Conservation (phyloP, 2,888 invertebrate genomes). For the Chrysolina oricalcia region DNA sequence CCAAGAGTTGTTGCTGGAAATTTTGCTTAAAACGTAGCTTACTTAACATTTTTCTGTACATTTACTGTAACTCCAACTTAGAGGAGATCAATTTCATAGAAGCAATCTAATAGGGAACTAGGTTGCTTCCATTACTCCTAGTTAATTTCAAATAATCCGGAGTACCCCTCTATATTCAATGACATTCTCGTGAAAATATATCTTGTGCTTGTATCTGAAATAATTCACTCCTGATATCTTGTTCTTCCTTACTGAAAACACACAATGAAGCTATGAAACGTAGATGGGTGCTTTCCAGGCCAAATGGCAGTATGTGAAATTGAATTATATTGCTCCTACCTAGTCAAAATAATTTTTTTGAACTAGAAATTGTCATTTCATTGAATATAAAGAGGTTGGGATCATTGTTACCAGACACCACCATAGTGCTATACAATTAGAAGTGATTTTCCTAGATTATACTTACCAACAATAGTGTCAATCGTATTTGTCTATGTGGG, state of each 20-base stretch:
- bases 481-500: conserved; percentile 68
- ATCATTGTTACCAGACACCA: conserved; percentile 29
- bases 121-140: conserved; percentile 9
- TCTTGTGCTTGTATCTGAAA: no score
- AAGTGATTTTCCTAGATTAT: conserved; percentile 58
- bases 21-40: conserved; percentile 52
- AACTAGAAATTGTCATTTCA: no score
- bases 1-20: conserved; percentile 48
- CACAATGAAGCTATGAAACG: background rate
- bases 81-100: conserved; percentile 15
- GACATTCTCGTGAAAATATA: background rate
- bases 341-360: no score
- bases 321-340: background rate
- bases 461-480: conserved; percentile 58
- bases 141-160: background rate
- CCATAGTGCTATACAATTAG: conserved; percentile 59
- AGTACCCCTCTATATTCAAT: background rate
- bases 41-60: conserved; percentile 62
- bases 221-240: no score
- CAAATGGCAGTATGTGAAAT: background rate
- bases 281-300: background rate
- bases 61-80: conserved; percentile 52
- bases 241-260: background rate
- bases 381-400: background rate
- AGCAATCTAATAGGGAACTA: background rate